Evolutionary conservation across 2,113 vertebrate species (phyloP).

Genomic region (Ophiodon elongatus): DNA sequence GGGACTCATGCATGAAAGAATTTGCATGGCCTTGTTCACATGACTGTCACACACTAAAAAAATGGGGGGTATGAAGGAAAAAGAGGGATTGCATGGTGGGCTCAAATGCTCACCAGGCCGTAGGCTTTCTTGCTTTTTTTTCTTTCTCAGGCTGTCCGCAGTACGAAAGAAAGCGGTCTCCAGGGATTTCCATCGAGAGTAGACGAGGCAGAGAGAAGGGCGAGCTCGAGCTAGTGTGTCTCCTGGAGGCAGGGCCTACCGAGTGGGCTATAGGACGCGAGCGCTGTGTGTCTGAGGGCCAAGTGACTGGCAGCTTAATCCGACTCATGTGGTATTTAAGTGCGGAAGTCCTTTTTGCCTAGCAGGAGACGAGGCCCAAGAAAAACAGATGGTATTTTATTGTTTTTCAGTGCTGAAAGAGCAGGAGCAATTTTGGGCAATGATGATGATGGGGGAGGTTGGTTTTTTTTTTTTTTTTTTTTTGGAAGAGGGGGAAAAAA

Average conservation of each 20-base stretch:
- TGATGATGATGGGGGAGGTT: constrained; percentile 27
- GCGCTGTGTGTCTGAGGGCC: constrained; percentile 46
- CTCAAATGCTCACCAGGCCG: constrained; percentile 57
- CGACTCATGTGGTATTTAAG: constrained; percentile 80
- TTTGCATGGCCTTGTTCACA: constrained; percentile 81
- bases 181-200: constrained; percentile 52
- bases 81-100: constrained; percentile 55
- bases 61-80: constrained; percentile 33
- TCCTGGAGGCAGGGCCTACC: constrained; percentile 34
- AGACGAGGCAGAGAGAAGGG: constrained; percentile 37
- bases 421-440: constrained; percentile 52
- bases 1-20: constrained; percentile 80
- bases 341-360: constrained; percentile 68
- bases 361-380: constrained; percentile 49
- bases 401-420: constrained; percentile 63
- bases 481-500: not conserved
- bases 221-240: constrained; percentile 52
- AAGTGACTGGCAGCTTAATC: constrained; percentile 75
- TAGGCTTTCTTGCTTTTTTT: constrained; percentile 21
- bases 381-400: constrained; percentile 78
- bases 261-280: constrained; percentile 50
- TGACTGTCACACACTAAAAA: constrained; percentile 78
- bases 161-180: constrained; percentile 39
- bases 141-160: constrained; percentile 38
- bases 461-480: not conserved